These are phyloP conservation scores for Plecturocebus donacophilus DNA, from an alignment of 2,113 vertebrate genomes.

Conservation along the genomic window DNA sequence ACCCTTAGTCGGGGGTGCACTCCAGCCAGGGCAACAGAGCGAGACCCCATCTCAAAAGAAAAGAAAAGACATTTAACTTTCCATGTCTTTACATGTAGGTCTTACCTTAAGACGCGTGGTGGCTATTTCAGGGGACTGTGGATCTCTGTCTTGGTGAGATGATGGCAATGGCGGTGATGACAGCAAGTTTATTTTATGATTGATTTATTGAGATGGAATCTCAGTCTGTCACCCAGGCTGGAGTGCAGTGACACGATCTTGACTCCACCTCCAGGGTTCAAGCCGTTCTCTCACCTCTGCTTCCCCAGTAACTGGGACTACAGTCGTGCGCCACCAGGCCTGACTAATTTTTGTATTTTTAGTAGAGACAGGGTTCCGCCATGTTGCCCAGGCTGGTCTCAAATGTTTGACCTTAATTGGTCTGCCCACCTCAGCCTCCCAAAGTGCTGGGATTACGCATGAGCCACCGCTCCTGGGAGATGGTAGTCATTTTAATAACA, in stretches of 20 bases:
- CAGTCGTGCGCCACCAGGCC: accelerated
- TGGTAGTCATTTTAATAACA: not conserved
- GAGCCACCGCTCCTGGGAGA: no score
- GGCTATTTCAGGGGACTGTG: not conserved
- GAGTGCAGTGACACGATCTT: no score
- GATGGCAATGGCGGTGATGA: no score
- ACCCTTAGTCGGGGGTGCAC: no score
- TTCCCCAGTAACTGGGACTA: no score
- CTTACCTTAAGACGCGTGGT: not conserved
- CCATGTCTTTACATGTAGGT: accelerated
- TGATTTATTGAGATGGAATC: no score
- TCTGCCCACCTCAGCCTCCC: not conserved
- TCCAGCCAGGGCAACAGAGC: no score
- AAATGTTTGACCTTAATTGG: not conserved
- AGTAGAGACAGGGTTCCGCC: not conserved
- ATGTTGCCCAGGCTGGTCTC: not conserved
- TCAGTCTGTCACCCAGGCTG: no score
- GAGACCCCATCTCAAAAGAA: no score
- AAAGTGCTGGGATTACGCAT: not conserved
- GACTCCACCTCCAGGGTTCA: no score
- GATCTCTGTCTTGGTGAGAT: not conserved
- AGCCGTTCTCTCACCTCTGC: no score
- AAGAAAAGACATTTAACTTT: not conserved
- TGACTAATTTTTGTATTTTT: not conserved
- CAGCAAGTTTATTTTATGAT: no score